These are phyloP conservation scores for Caracal caracal DNA, from an alignment of 2,113 vertebrate species.

Conservation along the genomic window DNA sequence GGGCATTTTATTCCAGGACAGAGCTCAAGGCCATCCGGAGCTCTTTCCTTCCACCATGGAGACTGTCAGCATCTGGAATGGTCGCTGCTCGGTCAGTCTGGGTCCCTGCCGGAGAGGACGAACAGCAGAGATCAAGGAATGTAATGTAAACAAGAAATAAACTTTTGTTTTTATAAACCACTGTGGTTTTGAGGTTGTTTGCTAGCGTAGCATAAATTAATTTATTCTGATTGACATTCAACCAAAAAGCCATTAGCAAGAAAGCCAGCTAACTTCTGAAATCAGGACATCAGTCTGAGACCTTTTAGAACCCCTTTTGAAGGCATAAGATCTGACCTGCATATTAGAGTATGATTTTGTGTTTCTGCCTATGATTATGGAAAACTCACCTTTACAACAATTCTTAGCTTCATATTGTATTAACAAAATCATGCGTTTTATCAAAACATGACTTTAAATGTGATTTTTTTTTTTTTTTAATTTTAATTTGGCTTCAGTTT, in stretches of 20 bases:
- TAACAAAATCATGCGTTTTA: neutral
- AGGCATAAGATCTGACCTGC: neutral
- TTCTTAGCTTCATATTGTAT: neutral
- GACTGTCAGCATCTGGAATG: neutral
- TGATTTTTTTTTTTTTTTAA: neutral
- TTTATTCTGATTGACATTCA: neutral
- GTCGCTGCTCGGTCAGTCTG: neutral
- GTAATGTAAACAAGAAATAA: neutral
- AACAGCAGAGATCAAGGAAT: neutral
- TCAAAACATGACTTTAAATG: neutral
- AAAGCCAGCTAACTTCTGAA: neutral
- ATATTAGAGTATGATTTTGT: neutral
- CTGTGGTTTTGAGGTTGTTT: neutral
- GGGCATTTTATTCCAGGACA: neutral
- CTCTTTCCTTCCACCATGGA: neutral
- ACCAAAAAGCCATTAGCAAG: neutral
- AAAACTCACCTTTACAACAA: neutral
- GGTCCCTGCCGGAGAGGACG: neutral
- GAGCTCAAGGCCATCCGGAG: neutral
- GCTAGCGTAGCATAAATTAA: neutral
- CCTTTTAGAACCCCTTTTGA: neutral
- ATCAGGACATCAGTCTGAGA: neutral
- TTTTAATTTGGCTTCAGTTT: neutral
- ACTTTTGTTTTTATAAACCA: neutral
- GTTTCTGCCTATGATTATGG: neutral